These are phyloP conservation scores for Belonocnema kinseyi DNA, from an alignment of 1,140 invertebrate genomes.

Conservation along the genomic window DNA sequence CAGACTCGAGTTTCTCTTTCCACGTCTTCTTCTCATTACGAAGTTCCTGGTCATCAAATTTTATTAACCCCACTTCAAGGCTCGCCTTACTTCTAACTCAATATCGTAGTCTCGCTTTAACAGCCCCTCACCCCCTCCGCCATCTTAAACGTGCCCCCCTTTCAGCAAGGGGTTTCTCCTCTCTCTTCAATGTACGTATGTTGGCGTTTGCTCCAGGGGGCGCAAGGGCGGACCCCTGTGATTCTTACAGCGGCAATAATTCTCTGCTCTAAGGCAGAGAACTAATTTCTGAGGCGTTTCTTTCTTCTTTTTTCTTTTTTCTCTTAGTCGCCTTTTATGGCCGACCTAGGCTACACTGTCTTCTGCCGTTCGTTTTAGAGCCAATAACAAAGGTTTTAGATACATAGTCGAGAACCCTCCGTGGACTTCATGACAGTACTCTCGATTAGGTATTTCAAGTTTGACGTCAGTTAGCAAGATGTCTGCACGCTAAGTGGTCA, in stretches of 20 bases:
- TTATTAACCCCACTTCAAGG: conserved; percentile 69
- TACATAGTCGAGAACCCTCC: neutral
- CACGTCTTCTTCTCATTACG: conserved; percentile 69
- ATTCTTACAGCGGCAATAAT: conserved; percentile 64
- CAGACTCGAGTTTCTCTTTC: conserved; percentile 52
- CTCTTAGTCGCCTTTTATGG: conserved; percentile 19
- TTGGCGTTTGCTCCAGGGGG: conserved; percentile 34
- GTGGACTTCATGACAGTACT: neutral
- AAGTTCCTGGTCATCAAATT: conserved; percentile 73
- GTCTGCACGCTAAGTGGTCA: too few species aligned
- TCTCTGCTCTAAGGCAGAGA: conserved; percentile 57
- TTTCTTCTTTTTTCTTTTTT: neutral
- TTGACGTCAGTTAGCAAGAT: too few species aligned
- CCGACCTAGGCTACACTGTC: neutral
- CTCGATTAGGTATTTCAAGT: too few species aligned
- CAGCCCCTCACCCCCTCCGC: conserved; percentile 45
- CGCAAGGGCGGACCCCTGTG: neutral
- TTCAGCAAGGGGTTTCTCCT: conserved; percentile 45
- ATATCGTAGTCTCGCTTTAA: conserved; percentile 63
- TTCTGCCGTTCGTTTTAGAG: neutral
- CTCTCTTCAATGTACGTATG: conserved; percentile 32
- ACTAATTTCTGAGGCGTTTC: conserved; percentile 56
- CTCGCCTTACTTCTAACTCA: conserved; percentile 67
- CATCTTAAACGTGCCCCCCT: conserved; percentile 50
- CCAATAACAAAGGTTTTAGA: conserved; percentile 7